Conservation (phyloP, 2,888 invertebrate species). For the Epinotia nisella region DNA sequence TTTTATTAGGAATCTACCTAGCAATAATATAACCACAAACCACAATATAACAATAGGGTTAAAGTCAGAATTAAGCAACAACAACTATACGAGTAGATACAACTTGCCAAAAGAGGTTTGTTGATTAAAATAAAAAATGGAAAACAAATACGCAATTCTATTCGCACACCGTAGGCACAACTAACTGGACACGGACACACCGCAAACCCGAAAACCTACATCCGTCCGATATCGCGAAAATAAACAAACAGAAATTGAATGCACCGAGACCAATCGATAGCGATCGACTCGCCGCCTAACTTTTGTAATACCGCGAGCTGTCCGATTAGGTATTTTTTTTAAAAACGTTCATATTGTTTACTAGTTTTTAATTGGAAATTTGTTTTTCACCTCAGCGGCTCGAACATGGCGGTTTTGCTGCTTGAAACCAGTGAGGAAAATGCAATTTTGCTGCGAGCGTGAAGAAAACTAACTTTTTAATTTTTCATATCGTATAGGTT, state of each 20-base stretch:
- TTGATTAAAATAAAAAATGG: constrained; percentile 47
- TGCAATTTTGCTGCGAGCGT: too few relatives aligned
- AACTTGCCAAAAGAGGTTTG: constrained; percentile 41
- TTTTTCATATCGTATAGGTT: too few relatives aligned
- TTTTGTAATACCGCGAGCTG: constrained; percentile 70
- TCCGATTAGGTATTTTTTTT: constrained; percentile 12
- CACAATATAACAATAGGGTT: too few relatives aligned
- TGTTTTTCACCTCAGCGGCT: too few relatives aligned
- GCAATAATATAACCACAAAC: too few relatives aligned
- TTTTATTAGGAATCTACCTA: too few relatives aligned
- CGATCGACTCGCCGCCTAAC: constrained; percentile 74
- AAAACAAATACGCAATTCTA: constrained; percentile 62
- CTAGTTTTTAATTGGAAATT: neutral
- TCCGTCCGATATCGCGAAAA: constrained; percentile 74
- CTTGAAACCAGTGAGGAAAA: too few relatives aligned
- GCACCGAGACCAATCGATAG: constrained; percentile 76
- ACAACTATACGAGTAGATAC: constrained; percentile 18
- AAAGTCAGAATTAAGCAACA: too few relatives aligned
- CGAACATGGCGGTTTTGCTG: too few relatives aligned
- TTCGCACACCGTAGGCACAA: constrained; percentile 67
- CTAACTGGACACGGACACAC: constrained; percentile 69
- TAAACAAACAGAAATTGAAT: constrained; percentile 69
- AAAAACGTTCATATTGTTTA: neutral
- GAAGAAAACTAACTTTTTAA: too few relatives aligned
- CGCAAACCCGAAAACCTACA: constrained; percentile 83